Percentiles rank a stretch among this genome's conserved stretches.
Evolutionary conservation across 2,113 vertebrate species (phyloP).

Genomic region (Rostratula benghalensis): DNA sequence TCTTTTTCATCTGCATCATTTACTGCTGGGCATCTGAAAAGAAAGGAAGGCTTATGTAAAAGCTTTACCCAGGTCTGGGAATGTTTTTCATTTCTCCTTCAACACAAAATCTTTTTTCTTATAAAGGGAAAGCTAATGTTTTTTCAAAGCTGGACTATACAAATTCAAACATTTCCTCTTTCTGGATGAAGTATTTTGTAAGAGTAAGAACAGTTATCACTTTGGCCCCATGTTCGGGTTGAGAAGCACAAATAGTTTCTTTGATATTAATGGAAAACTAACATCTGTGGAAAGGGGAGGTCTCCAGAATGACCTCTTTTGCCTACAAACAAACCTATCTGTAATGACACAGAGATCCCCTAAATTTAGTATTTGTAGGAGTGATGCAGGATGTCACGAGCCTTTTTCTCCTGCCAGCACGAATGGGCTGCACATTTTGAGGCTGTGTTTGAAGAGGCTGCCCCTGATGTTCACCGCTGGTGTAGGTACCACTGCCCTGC

Average conservation of each 20-base stretch:
- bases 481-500: not conserved
- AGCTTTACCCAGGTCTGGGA: slow-evolving; percentile 19
- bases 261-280: not conserved
- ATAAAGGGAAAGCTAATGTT: not conserved
- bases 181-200: slow-evolving; percentile 1
- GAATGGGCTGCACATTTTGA: fast-evolving
- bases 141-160: slow-evolving; percentile 20
- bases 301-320: not conserved
- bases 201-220: not conserved
- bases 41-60: slow-evolving; percentile 46
- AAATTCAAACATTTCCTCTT: slow-evolving; percentile 52
- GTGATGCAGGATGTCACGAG: not conserved
- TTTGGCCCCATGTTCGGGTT: not conserved
- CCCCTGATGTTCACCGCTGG: fast-evolving
- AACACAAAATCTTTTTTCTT: slow-evolving; percentile 39
- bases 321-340: not conserved
- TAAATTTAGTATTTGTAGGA: not conserved
- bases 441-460: not conserved
- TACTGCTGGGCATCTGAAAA: slow-evolving; percentile 58
- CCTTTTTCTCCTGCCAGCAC: not conserved
- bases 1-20: slow-evolving; percentile 58
- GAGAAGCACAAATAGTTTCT: not conserved
- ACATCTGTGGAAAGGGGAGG: not conserved
- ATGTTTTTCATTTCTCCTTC: slow-evolving; percentile 44
- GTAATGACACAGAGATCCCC: not conserved